Percentiles rank a stretch among this genome's conserved stretches.
Conservation (phyloP, 2,113 vertebrate species). For the Pleuronectes platessa region DNA sequence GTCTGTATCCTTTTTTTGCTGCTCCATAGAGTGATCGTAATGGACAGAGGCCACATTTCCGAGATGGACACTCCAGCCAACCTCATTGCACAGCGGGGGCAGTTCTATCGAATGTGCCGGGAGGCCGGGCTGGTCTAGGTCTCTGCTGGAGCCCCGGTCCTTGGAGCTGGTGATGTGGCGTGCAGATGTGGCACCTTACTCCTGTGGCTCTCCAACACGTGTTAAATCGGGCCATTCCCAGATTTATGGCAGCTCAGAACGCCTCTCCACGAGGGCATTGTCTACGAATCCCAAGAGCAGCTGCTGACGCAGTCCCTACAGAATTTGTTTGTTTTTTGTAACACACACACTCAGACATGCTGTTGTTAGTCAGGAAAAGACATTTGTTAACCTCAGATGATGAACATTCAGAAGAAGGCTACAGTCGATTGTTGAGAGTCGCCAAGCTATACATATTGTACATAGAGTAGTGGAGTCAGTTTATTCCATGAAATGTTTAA, state of each 20-base stretch:
- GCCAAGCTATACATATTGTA: constrained; percentile 58
- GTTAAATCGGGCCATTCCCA: constrained; percentile 52
- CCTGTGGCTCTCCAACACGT: constrained; percentile 52
- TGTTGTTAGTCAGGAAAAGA: constrained; percentile 52
- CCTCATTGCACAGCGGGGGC: constrained; percentile 87
- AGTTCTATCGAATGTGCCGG: constrained; percentile 91
- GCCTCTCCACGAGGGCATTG: constrained; percentile 56
- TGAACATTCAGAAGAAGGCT: constrained; percentile 50
- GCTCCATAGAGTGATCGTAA: constrained; percentile 89
- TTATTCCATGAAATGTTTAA: constrained; percentile 57
- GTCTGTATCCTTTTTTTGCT: not conserved
- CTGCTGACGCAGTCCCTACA: constrained; percentile 39
- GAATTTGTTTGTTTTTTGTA: constrained; percentile 44
- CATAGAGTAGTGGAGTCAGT: constrained; percentile 48
- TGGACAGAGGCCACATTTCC: constrained; percentile 89
- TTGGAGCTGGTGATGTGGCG: constrained; percentile 34
- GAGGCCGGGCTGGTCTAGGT: constrained; percentile 89
- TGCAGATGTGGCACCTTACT: constrained; percentile 54
- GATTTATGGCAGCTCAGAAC: constrained; percentile 69
- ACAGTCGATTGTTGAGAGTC: constrained; percentile 40
- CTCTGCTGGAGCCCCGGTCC: not conserved
- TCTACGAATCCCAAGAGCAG: constrained; percentile 61
- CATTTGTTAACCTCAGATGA: constrained; percentile 45
- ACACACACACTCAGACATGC: constrained; percentile 33
- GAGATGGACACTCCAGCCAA: constrained; percentile 90